Evolutionary conservation across 1,140 invertebrate species (phyloP).

Genomic region (Carcinoscorpius rotundicauda): DNA sequence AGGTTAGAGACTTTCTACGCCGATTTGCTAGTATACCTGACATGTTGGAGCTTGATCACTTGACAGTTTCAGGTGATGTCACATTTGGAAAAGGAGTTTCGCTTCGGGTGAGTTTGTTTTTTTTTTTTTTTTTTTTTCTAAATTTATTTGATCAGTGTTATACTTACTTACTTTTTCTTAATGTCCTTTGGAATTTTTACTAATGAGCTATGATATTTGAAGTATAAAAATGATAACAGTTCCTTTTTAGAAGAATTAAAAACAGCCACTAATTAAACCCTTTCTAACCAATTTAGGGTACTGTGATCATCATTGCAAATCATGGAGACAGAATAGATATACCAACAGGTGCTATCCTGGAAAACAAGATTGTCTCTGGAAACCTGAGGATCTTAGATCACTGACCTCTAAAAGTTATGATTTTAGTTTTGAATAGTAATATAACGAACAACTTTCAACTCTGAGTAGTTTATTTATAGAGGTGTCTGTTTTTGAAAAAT

Average conservation of each 20-base stretch:
- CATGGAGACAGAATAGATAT: constrained; percentile 99
- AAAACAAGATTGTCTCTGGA: constrained; percentile 99
- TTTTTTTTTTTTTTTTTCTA: no score
- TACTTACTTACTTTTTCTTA: no score
- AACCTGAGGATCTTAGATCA: constrained; percentile 97
- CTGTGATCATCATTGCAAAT: constrained; percentile 99
- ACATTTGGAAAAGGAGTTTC: constrained; percentile 92
- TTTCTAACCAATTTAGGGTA: constrained; percentile 33
- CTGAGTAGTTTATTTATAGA: no score
- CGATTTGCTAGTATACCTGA: constrained; percentile 95
- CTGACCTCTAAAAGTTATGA: constrained; percentile 36
- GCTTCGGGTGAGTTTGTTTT: constrained; percentile 58
- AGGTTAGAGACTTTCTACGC: constrained; percentile 65
- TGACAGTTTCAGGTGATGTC: constrained; percentile 98
- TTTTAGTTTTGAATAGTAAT: no score
- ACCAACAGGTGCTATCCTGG: constrained; percentile 84
- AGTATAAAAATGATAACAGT: no score
- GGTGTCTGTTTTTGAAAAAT: no score
- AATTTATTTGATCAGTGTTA: no score
- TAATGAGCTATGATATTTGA: no score
- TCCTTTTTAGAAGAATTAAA: no score
- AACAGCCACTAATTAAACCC: no score
- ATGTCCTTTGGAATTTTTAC: no score
- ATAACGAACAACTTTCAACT: no score
- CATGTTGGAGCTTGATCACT: constrained; percentile 91